phyloP scores from a whole-genome alignment of 2,797 vertebrate genomes.

The Poeciliopsis turneri region DNA sequence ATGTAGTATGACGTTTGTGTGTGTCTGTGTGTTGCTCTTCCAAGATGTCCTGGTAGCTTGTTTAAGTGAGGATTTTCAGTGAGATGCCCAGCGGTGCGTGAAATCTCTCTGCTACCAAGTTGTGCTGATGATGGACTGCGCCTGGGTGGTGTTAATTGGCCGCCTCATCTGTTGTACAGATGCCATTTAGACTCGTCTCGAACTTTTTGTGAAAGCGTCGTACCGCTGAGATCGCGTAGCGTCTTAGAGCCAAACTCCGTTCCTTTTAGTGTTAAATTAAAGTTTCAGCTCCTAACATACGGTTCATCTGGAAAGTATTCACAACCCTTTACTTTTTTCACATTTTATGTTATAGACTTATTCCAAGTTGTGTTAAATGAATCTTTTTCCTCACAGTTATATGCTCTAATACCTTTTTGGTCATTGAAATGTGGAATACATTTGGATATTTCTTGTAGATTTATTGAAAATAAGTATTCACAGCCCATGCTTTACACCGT shows the following conservation, averaged over 20 bases:
- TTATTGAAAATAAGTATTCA: neutral
- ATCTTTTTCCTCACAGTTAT: neutral
- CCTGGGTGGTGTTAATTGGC: conserved; percentile 97
- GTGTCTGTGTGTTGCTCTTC: conserved; percentile 63
- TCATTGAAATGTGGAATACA: neutral
- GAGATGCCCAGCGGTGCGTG: conserved; percentile 60
- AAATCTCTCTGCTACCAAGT: conserved; percentile 72
- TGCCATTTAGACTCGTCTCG: conserved; percentile 57
- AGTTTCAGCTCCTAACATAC: neutral
- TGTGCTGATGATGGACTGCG: conserved; percentile 94
- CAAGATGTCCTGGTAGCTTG: conserved; percentile 76
- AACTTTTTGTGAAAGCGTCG: conserved; percentile 13
- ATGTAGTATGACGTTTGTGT: conserved; percentile 58
- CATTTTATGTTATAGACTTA: neutral
- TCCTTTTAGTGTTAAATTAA: neutral
- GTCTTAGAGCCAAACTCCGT: neutral
- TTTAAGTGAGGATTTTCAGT: conserved; percentile 77
- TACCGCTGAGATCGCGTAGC: conserved; percentile 24
- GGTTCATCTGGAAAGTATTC: neutral
- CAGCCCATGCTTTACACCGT: neutral
- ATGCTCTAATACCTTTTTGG: neutral
- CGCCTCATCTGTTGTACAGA: conserved; percentile 90
- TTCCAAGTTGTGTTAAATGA: neutral
- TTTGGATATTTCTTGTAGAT: neutral
- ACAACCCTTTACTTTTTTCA: neutral